Conservation (phyloP, 2,888 invertebrate genomes). For the Theretra japonica region DNA sequence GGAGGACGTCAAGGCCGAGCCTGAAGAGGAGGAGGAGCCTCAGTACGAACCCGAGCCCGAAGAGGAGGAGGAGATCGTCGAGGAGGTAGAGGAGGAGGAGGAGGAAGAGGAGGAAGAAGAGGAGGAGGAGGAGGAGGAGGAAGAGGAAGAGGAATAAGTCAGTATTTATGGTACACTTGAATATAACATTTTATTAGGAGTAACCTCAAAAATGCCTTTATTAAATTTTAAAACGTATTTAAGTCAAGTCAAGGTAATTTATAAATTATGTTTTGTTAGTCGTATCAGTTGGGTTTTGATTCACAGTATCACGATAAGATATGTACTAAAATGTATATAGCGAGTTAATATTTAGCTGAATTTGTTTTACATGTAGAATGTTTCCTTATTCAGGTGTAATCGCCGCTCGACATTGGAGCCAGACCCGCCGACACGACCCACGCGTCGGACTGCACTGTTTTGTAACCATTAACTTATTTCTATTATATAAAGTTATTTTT, state of each 20-base stretch:
- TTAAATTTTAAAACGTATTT: not conserved
- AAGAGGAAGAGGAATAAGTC: conserved; percentile 85
- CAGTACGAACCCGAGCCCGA: conserved; percentile 88
- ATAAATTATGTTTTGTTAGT: too few species aligned
- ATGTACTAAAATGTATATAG: too few species aligned
- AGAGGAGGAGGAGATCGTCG: conserved; percentile 89
- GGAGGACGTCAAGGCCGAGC: conserved; percentile 92
- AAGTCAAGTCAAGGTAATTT: too few species aligned
- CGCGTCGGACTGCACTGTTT: conserved; percentile 72
- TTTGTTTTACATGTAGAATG: conserved; percentile 46
- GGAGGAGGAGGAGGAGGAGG: conserved; percentile 87
- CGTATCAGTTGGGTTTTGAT: too few species aligned
- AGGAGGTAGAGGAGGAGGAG: conserved; percentile 89
- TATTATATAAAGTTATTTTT: conserved; percentile 79
- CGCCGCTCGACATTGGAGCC: conserved; percentile 61
- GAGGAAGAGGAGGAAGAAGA: conserved; percentile 91
- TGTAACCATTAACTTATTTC: conserved; percentile 83
- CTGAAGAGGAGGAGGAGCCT: conserved; percentile 89
- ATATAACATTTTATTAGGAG: too few species aligned
- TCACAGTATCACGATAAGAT: too few species aligned
- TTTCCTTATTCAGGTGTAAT: conserved; percentile 53
- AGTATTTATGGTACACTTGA: conserved; percentile 36
- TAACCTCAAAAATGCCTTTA: too few species aligned
- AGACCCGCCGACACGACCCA: conserved; percentile 56
- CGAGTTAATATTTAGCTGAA: too few species aligned